phyloP scores from a whole-genome alignment of 2,888 invertebrate species.

The Microctonus hyperodae region DNA sequence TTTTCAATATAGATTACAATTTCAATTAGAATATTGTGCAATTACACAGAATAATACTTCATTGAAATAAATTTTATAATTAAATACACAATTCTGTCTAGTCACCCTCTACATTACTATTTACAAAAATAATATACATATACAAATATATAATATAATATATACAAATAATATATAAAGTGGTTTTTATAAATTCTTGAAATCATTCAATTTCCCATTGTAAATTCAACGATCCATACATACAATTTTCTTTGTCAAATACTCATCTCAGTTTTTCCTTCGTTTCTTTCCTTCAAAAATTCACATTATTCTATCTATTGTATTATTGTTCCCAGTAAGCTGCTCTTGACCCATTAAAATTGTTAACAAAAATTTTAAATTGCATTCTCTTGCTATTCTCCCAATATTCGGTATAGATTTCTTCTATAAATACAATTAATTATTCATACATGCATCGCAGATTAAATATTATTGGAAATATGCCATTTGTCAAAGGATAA shows the following conservation, averaged over 20 bases:
- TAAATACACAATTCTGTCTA: too few species aligned
- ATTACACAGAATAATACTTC: too few species aligned
- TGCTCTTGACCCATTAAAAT: not conserved
- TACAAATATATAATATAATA: not conserved
- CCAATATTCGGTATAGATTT: not conserved
- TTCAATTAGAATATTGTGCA: too few species aligned
- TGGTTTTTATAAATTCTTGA: slow-evolving; percentile 11
- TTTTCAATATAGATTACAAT: too few species aligned
- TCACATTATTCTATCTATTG: slow-evolving; percentile 9
- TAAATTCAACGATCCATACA: too few species aligned
- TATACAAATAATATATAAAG: not conserved
- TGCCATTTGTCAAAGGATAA: not conserved
- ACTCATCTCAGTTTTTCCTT: not conserved
- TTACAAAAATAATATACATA: not conserved
- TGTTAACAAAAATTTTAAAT: not conserved
- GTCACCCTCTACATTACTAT: too few species aligned
- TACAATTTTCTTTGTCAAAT: too few species aligned
- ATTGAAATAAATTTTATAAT: not conserved
- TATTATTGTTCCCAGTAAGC: slow-evolving; percentile 14
- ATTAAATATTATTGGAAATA: not conserved
- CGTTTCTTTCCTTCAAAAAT: not conserved
- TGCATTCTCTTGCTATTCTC: not conserved
- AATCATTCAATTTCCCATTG: slow-evolving; percentile 25
- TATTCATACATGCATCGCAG: not conserved
- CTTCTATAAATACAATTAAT: not conserved